Evolutionary conservation across 2,888 invertebrate species (phyloP).

Genomic region (Scelioninae gen. 1): DNA sequence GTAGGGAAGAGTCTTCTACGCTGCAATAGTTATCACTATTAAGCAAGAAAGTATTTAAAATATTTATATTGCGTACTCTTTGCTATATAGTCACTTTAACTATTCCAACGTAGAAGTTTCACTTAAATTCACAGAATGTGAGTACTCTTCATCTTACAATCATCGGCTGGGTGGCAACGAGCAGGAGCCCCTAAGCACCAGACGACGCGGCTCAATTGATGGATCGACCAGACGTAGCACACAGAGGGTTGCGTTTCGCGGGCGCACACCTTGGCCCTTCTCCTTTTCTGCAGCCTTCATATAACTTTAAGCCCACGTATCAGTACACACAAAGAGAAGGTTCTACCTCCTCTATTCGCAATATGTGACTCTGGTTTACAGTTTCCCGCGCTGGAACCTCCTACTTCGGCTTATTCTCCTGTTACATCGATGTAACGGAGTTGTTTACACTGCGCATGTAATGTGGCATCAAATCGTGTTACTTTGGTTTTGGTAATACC

Average conservation of each 20-base stretch:
- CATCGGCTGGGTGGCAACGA: neutral
- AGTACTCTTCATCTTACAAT: no score
- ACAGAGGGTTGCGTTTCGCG: conserved; percentile 13
- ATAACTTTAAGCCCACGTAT: conserved; percentile 58
- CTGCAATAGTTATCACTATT: no score
- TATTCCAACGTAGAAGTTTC: no score
- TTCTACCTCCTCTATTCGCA: conserved; percentile 80
- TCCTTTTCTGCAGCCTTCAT: conserved; percentile 36
- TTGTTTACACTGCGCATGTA: conserved; percentile 85
- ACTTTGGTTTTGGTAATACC: conserved; percentile 18
- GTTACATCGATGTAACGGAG: conserved; percentile 83
- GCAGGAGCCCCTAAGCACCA: neutral
- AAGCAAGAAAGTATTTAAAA: no score
- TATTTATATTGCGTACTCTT: no score
- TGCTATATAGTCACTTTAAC: no score
- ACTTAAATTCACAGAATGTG: no score
- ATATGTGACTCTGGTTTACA: conserved; percentile 82
- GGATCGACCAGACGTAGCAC: conserved; percentile 10
- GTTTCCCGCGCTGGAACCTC: conserved; percentile 83
- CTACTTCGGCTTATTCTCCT: conserved; percentile 80
- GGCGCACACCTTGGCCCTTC: conserved; percentile 26
- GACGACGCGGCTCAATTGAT: neutral
- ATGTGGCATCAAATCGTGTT: conserved; percentile 75
- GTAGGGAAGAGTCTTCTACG: no score
- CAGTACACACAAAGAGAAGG: conserved; percentile 67